Conservation (phyloP, 2,113 vertebrate genomes). For the Dissostichus mawsoni region DNA sequence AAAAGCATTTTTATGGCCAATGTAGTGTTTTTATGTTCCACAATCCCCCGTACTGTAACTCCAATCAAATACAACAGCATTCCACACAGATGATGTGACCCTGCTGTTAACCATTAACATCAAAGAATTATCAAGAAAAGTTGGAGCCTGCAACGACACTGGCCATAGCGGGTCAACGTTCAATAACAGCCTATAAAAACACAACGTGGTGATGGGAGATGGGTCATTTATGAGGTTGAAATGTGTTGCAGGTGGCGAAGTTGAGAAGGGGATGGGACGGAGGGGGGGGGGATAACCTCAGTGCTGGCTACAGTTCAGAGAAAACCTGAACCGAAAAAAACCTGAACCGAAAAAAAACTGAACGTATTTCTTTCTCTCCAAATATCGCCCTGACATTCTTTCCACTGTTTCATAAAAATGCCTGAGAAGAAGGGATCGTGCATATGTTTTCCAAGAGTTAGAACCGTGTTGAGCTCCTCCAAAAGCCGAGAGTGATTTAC, state of each 20-base stretch:
- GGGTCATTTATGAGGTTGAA: conserved; percentile 87
- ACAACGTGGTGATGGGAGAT: conserved; percentile 74
- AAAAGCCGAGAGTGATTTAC: conserved; percentile 79
- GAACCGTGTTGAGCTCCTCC: conserved; percentile 73
- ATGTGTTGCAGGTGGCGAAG: conserved; percentile 86
- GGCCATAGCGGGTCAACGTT: conserved; percentile 62
- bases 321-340: conserved; percentile 65
- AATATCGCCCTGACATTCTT: conserved; percentile 84
- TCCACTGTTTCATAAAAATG: conserved; percentile 85
- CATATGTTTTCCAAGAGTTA: conserved; percentile 77
- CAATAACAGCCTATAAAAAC: conserved; percentile 74
- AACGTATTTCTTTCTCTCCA: conserved; percentile 77
- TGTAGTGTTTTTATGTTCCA: not conserved
- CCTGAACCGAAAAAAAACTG: conserved; percentile 65
- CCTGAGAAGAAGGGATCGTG: conserved; percentile 76
- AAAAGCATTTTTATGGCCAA: not conserved
- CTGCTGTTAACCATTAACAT: conserved; percentile 52
- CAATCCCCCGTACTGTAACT: conserved; percentile 6
- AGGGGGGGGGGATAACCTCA: conserved; percentile 73
- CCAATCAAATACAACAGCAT: conserved; percentile 33
- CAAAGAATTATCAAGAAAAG: conserved; percentile 50
- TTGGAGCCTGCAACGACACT: conserved; percentile 39
- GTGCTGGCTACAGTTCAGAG: conserved; percentile 81
- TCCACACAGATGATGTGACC: conserved; percentile 43
- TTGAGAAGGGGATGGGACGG: conserved; percentile 46